These are phyloP conservation scores for Stegostoma tigrinum DNA, from an alignment of 2,113 vertebrate genomes.

Conservation along the genomic window DNA sequence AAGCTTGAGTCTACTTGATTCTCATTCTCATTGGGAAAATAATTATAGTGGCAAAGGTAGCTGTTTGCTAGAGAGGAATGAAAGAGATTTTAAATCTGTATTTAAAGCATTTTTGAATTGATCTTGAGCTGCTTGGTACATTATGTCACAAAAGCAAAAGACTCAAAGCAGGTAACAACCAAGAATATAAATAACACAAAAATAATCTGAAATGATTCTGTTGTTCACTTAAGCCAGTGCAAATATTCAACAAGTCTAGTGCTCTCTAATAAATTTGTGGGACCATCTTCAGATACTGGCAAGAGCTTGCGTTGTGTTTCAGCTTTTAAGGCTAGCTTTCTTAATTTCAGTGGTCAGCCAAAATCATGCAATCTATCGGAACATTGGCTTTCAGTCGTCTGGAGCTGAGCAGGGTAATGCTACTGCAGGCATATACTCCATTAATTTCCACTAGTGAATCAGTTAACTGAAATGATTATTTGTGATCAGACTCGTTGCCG, in stretches of 20 bases:
- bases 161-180: neutral
- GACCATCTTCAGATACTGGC: neutral
- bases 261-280: neutral
- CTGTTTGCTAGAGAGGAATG: neutral
- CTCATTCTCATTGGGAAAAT: neutral
- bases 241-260: neutral
- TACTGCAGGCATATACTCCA: neutral
- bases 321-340: neutral
- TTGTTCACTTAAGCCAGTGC: neutral
- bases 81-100: neutral
- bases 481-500: neutral
- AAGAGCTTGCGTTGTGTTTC: neutral
- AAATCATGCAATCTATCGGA: neutral
- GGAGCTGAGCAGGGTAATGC: neutral
- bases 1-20: neutral
- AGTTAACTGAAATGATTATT: neutral
- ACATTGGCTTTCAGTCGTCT: neutral
- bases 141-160: neutral
- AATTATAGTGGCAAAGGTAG: neutral
- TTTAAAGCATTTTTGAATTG: neutral
- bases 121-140: neutral
- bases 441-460: neutral
- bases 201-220: neutral
- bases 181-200: neutral
- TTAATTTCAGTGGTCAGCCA: neutral